Evolutionary conservation across 1,140 invertebrate genomes (phyloP).

Genomic region (Drosophila saltans): DNA sequence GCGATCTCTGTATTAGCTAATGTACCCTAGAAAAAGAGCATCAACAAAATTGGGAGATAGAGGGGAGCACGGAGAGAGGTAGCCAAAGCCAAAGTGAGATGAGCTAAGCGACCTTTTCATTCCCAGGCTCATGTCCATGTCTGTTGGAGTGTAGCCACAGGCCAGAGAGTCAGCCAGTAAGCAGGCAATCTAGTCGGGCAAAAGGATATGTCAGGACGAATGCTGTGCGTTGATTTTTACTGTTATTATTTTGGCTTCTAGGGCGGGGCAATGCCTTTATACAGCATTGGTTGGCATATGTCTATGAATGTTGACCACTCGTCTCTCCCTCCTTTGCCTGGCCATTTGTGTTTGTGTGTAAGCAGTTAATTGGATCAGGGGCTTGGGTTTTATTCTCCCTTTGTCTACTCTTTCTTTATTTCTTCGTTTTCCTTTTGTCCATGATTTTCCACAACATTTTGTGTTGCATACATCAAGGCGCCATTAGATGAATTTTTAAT

Average conservation of each 20-base stretch:
- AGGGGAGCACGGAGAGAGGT: neutral
- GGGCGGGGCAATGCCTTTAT: neutral
- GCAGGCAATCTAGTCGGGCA: neutral
- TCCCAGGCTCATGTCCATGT: slow-evolving; percentile 9
- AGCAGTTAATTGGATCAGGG: slow-evolving; percentile 82
- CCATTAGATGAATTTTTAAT: slow-evolving; percentile 72
- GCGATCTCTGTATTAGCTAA: neutral
- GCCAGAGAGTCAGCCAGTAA: slow-evolving; percentile 42
- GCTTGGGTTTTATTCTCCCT: slow-evolving; percentile 20
- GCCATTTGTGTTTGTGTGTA: slow-evolving; percentile 78
- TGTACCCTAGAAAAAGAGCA: neutral
- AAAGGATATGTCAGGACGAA: slow-evolving; percentile 48
- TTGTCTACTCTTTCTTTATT: neutral
- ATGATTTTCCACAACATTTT: neutral
- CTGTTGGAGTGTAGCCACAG: slow-evolving; percentile 60
- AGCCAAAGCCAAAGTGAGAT: slow-evolving; percentile 27
- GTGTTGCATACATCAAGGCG: slow-evolving; percentile 72
- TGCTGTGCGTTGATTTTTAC: slow-evolving; percentile 75
- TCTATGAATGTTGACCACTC: slow-evolving; percentile 50
- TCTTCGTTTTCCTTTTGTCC: slow-evolving; percentile 1
- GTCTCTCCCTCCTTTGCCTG: slow-evolving; percentile 51
- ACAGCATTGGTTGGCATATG: slow-evolving; percentile 39
- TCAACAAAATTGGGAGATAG: slow-evolving; percentile 11
- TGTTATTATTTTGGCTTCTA: slow-evolving; percentile 60
- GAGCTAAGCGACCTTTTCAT: slow-evolving; percentile 44